Conservation (phyloP, 2,888 invertebrate genomes). For the Dusona sp. region DNA sequence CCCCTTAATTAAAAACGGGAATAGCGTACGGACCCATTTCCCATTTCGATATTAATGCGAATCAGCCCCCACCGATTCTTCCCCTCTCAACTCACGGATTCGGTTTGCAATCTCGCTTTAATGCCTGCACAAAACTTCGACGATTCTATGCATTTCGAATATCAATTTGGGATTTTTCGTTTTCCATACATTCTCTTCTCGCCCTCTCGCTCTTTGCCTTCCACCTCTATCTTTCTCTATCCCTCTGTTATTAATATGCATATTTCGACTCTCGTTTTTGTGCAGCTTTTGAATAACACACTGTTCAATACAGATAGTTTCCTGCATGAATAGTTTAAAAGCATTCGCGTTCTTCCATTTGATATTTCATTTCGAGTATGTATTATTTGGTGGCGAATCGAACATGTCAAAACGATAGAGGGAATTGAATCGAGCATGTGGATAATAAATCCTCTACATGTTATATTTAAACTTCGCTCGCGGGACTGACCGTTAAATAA, state of each 20-base stretch:
- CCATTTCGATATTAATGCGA: constrained; percentile 64
- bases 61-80: constrained; percentile 44
- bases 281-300: constrained; percentile 55
- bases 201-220: neutral
- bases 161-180: constrained; percentile 66
- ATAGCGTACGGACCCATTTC: constrained; percentile 58
- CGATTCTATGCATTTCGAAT: constrained; percentile 70
- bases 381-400: constrained; percentile 51
- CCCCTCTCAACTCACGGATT: constrained; percentile 5
- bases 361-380: constrained; percentile 51
- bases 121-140: constrained; percentile 64
- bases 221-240: constrained; percentile 9
- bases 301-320: constrained; percentile 42
- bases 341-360: constrained; percentile 58
- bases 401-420: constrained; percentile 41
- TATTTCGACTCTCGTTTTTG: constrained; percentile 62
- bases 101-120: constrained; percentile 61
- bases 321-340: constrained; percentile 58
- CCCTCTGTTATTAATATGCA: constrained; percentile 65
- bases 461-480: constrained; percentile 37
- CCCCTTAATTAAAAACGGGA: constrained; percentile 67
- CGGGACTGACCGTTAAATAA: constrained; percentile 35
- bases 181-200: constrained; percentile 45
- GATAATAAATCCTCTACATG: constrained; percentile 42
- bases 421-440: constrained; percentile 34